Conservation (phyloP, 2,888 invertebrate genomes). For the Dysmachus trigonus region DNA sequence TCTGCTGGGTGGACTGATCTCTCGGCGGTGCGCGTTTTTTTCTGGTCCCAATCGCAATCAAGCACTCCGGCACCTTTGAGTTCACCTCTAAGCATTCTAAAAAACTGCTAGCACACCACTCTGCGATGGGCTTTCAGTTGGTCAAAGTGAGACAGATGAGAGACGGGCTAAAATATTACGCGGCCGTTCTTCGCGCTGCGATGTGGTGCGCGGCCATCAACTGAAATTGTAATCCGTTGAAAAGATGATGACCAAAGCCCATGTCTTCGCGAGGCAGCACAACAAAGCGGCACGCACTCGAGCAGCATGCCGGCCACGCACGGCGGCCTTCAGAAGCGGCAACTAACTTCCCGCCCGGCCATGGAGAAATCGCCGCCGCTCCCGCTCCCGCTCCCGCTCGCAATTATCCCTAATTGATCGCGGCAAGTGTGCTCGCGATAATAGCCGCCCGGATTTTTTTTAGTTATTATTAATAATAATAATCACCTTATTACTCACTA, state of each 20-base stretch:
- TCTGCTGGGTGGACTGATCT: constrained; percentile 32
- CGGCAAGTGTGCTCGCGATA: background rate
- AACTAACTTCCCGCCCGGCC: background rate
- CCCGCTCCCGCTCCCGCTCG: background rate
- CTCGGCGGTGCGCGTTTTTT: constrained; percentile 25
- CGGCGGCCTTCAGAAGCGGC: background rate
- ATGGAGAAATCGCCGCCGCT: background rate
- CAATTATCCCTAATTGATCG: constrained; percentile 9
- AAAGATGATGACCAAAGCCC: constrained; percentile 24
- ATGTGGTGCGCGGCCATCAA: background rate
- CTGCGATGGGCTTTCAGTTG: background rate
- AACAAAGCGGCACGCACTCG: constrained; percentile 18
- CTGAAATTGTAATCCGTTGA: background rate
- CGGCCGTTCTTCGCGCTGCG: background rate
- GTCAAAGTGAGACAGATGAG: constrained; percentile 10
- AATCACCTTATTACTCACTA: constrained; percentile 30
- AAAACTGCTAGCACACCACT: constrained; percentile 2
- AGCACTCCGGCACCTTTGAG: constrained; percentile 37
- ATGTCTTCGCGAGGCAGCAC: background rate
- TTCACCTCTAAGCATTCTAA: constrained; percentile 43
- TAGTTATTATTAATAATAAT: too few species aligned
- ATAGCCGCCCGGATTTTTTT: background rate
- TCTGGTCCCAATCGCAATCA: constrained; percentile 31
- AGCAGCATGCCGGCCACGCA: background rate
- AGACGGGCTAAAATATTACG: constrained; percentile 11